Base-by-base conservation (phyloP, 2,797 vertebrate genomes). In the Pseudochaenichthys georgianus region DNA sequence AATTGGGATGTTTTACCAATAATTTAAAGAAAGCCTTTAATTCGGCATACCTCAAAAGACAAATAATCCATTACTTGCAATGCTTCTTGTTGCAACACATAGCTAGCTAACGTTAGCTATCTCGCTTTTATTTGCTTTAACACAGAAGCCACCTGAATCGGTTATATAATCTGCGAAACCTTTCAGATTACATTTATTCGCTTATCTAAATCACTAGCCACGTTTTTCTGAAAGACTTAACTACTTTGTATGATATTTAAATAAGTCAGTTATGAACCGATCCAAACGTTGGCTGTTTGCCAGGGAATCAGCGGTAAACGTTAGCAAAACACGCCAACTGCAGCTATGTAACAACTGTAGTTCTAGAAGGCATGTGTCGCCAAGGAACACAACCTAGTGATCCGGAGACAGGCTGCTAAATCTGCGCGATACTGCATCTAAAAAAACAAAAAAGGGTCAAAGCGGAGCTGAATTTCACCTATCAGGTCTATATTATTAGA, bases 331-430 rank as follows among this genome's bases (percentile, higher is more conserved):
- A 47, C 23, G n/a, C 23, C 34, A 62, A 53, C 78, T 3, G 59
- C n/a, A 21, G n/a, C 21, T 13, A 1, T 9, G 1, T 12, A 72
- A 74, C 73, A 67, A 34, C 68, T 70, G 54, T 43, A 51, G 59
- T 72, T 83, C 67, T 57, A 45, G 50, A 80, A 78, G 69, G 0
- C 12, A 0, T 2, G 1, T 16, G 76, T 75, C 1, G 41, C 77
- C 57, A 46, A 47, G 66, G 3, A 71, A 71, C 50, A 8, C 0
- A n/a, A 42, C 13, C 43, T 69, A 74, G 64, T 0, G 54, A 13
- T 5, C 45, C 3, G 45, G 1, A 0, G 17, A 23, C 0, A 11
- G 5, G 9, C 41, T 23, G 15, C 1, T 11, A 13, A 50, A 57
- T 38, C 47, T 3, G 15, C 48, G 5, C 8, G 28, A 15, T 3